These are phyloP conservation scores for Lasioglossum oenotherae DNA, from an alignment of 2,888 invertebrate species.

Conservation along the genomic window DNA sequence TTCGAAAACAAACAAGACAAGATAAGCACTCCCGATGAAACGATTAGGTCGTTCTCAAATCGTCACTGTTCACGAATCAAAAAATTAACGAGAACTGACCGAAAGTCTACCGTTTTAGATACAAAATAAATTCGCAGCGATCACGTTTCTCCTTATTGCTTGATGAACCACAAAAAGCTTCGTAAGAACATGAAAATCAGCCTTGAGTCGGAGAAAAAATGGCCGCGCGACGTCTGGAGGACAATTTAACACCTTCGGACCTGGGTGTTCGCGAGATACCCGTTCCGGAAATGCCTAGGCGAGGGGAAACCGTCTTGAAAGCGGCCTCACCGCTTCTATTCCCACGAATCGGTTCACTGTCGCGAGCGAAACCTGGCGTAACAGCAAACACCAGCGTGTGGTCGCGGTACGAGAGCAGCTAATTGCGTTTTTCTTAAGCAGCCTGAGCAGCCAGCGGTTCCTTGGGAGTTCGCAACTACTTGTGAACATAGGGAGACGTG, in stretches of 20 bases:
- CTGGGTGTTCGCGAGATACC: not conserved
- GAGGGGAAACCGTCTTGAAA: constrained; percentile 1
- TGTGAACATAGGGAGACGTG: constrained; percentile 25
- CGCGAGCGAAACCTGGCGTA: constrained; percentile 31
- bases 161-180: not conserved
- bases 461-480: constrained; percentile 45
- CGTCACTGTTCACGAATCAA: not conserved
- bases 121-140: not conserved
- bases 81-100: not conserved
- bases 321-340: constrained; percentile 18
- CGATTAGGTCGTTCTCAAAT: no score
- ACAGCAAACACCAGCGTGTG: constrained; percentile 24
- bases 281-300: constrained; percentile 3
- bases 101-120: not conserved
- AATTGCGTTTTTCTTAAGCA: constrained; percentile 50
- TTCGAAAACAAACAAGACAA: not conserved
- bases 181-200: not conserved
- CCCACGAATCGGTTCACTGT: constrained; percentile 42
- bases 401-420: constrained; percentile 42
- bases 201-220: not conserved
- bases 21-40: not conserved
- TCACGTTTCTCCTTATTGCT: not conserved
- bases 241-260: not conserved
- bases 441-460: constrained; percentile 33
- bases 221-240: not conserved